Evolutionary conservation across 2,113 vertebrate genomes (phyloP).

Genomic region (Lycaon pictus): DNA sequence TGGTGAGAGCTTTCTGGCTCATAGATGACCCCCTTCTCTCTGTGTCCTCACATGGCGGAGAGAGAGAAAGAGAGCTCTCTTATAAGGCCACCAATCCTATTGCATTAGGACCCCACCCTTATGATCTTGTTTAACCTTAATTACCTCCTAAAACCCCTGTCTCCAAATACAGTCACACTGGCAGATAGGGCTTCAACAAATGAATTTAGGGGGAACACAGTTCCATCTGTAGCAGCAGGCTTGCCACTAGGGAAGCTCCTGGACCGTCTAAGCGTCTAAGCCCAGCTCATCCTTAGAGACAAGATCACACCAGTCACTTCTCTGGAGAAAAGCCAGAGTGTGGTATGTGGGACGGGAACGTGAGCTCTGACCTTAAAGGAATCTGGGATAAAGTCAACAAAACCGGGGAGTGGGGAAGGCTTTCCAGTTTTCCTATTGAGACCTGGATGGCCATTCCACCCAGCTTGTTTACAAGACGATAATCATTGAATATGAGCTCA

Average conservation of each 20-base stretch:
- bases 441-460: background rate
- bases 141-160: background rate
- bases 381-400: no score
- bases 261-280: background rate
- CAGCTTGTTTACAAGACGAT: background rate
- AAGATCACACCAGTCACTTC: rapidly evolving
- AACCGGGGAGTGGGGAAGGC: background rate
- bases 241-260: background rate
- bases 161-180: background rate
- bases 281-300: background rate
- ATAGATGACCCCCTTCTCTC: rapidly evolving
- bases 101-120: background rate
- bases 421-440: background rate
- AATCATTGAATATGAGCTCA: rapidly evolving
- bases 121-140: background rate
- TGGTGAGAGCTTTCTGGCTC: background rate
- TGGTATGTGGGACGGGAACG: no score
- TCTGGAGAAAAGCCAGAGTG: background rate
- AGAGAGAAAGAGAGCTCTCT: background rate
- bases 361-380: background rate
- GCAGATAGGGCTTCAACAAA: background rate
- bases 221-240: background rate
- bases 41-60: background rate
- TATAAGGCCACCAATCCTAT: background rate
- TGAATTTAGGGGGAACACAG: background rate